Evolutionary conservation across 2,797 vertebrate species (phyloP), one percentile per base, ranked within the genome.

Genomic region (Bradypodion pumilum): DNA sequence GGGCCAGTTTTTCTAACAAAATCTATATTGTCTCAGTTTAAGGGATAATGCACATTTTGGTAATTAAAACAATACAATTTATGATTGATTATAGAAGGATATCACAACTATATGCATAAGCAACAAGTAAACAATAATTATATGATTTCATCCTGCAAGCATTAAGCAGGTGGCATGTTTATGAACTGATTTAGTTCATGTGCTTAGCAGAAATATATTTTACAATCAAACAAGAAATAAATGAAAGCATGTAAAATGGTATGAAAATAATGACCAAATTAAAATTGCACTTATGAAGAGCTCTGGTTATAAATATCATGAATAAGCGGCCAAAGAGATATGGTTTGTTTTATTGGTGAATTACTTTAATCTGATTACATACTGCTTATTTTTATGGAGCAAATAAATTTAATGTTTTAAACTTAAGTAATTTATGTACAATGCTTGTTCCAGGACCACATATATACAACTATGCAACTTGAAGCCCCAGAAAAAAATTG

Each of bases 281-380:
- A 90, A 91, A 83, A 91, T 91, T 92, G 35, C 49, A 69, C 32
- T 85, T 85, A 79, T 42, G 9, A 73, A 25, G 32, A 65, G 72
- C 60, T 49, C 75, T 46, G 85, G 60, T 87, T 90, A 91, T 89
- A 93, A 91, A 90, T 92, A 94, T 78, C 37, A 86, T 10, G 66
- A 87, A 82, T 9, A 35, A 83, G 59, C 88, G 9, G 74, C 75
- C 80, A 89, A 89, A 35, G 46, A 88, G 75, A 80, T 0, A 1
- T 66, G 13, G 78, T 93, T 93, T 89, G 15, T 82, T 93, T 92
- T 89, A 92, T 82, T 59, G 9, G 59, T 86, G 7, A n/a, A 63
- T 85, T 89, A 32, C 86, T 80, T 78, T 87, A 15, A 89, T 87
- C 42, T 78, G 76, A 92, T 89, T 91, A 86, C 82, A 3, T 79